These are phyloP conservation scores for Calonectris borealis DNA, from an alignment of 2,113 vertebrate species.

Conservation along the genomic window DNA sequence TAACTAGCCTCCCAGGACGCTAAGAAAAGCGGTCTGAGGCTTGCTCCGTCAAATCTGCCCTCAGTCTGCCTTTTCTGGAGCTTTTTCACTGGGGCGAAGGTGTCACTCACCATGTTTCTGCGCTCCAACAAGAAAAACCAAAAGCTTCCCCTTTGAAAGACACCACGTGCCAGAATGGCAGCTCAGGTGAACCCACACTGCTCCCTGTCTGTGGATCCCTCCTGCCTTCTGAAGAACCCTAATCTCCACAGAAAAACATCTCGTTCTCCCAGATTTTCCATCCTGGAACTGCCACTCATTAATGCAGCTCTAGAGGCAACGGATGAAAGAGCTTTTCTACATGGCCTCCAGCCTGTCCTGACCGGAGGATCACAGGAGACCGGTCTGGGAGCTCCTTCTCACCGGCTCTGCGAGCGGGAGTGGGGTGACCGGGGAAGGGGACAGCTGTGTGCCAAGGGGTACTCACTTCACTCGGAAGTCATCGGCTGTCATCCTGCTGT, in stretches of 20 bases:
- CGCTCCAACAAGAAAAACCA: not conserved
- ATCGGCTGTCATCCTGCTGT: slow-evolving; percentile 70
- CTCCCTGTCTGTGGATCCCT: not conserved
- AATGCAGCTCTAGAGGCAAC: not conserved
- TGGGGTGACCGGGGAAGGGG: not conserved
- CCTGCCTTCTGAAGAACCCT: not conserved
- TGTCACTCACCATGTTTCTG: not conserved
- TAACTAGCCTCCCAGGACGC: not conserved
- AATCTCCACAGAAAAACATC: not conserved
- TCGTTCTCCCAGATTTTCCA: not conserved
- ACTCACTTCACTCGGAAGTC: slow-evolving; percentile 87
- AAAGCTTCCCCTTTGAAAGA: not conserved
- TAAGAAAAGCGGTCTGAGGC: not conserved
- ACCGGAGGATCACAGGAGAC: too few relatives aligned
- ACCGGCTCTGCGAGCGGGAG: fast-evolving
- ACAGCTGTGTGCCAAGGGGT: not conserved
- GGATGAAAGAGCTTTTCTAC: not conserved
- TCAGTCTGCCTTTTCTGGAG: not conserved
- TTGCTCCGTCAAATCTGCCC: not conserved
- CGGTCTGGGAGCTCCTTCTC: not conserved
- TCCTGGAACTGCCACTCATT: not conserved
- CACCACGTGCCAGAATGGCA: not conserved
- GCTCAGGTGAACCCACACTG: not conserved
- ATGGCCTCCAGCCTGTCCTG: not conserved
- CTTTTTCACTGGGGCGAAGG: not conserved